Evolutionary conservation across 2,113 vertebrate species (phyloP), one percentile per base, ranked within the genome.

Genomic region (Melanerpes aurifrons): DNA sequence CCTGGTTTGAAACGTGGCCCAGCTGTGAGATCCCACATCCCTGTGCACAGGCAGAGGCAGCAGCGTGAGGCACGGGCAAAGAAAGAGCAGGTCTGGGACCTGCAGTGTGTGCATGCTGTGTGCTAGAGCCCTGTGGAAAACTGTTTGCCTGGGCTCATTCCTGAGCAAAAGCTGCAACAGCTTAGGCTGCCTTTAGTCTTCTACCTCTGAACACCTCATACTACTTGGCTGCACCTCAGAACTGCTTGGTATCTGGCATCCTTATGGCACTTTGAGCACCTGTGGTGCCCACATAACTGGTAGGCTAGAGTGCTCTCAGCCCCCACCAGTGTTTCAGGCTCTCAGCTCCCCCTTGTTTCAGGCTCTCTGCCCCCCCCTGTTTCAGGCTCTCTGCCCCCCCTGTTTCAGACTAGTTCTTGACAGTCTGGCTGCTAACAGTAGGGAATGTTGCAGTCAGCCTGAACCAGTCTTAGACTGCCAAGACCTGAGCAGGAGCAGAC

Each of bases 91-190:
- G 15, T 37, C 22, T 40, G 83, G 28, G n/a, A 35, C 37, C 16
- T 35, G 63, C 2, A n/a, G 31, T 0, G 0, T 31, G 21, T 0
- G 1, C 0, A 0, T 31, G 11, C 19, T 81, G 0, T 45, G 50
- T 53, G 50, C 22, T 53, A 6, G 50, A 21, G n/a, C 70, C 19
- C 15, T 45, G 22, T 17, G 78, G 48, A 68, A 71, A 50, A 71
- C 37, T 0, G 22, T 70, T 81, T 67, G 24, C 66, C 21, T 47
- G 58, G 15, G 16, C 40, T 71, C 22, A 3, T 28, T 64, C 20
- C 48, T 28, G 28, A 64, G 54, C 10, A 71, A 68, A 63, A n/a
- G 6, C 10, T n/a, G 13, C 5, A 29, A 21, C 8, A 61, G 6
- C 22, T 62, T 22, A 26, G 71, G 29, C 15, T 85, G 48, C 45